Conservation (phyloP, 2,113 vertebrate genomes). For the Austrofundulus limnaeus region DNA sequence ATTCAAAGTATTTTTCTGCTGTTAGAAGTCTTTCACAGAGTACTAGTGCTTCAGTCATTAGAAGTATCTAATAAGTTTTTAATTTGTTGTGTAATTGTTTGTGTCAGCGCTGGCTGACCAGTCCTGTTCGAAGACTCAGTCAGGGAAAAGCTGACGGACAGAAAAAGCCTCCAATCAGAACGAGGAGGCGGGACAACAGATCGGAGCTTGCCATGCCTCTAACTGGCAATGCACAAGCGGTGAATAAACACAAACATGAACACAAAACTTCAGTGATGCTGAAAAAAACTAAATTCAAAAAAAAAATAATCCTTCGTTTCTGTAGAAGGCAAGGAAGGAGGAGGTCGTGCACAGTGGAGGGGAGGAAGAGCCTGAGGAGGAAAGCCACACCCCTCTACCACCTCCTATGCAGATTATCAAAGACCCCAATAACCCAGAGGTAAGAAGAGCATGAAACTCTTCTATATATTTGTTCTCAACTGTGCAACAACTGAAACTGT, state of each 20-base stretch:
- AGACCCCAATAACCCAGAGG: conserved; percentile 91
- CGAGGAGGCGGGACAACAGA: conserved; percentile 85
- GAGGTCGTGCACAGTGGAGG: conserved; percentile 84
- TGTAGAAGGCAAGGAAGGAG: conserved; percentile 89
- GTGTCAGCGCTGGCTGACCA: conserved; percentile 90
- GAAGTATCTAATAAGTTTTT: neutral
- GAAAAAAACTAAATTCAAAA: neutral
- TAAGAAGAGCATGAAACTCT: conserved; percentile 45
- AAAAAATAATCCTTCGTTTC: neutral
- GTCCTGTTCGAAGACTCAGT: conserved; percentile 92
- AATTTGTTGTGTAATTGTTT: neutral
- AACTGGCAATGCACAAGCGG: conserved; percentile 56
- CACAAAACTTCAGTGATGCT: neutral
- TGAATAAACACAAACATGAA: conserved; percentile 7
- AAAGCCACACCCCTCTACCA: conserved; percentile 91
- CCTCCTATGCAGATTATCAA: conserved; percentile 99
- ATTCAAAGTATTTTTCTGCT: too few relatives aligned
- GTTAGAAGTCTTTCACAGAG: too few relatives aligned
- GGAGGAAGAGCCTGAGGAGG: conserved; percentile 95
- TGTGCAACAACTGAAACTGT: too few relatives aligned
- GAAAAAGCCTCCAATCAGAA: conserved; percentile 86
- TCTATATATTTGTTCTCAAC: too few relatives aligned
- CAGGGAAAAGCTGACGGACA: conserved; percentile 92
- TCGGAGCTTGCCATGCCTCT: conserved; percentile 58
- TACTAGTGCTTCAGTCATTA: neutral